Evolutionary conservation across 2,888 invertebrate genomes (phyloP), one percentile per base, ranked within the genome.

Genomic region (Cosmopolites sordidus): DNA sequence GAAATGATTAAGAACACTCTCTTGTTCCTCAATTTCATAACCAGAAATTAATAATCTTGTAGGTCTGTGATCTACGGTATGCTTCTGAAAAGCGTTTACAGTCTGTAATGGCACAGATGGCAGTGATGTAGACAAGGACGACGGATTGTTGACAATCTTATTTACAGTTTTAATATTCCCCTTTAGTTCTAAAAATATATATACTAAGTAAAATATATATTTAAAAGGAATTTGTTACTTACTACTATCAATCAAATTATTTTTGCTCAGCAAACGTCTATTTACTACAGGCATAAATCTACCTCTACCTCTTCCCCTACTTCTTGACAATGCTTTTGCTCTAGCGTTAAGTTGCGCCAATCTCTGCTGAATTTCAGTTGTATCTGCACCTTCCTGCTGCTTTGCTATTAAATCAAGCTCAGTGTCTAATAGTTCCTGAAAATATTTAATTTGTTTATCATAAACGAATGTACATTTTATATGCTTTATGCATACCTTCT

Each of bases 321-420:
- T 62, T 9, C 62, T 51, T 12, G 54, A 46, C 12, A 60, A 49
- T 9, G 58, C 37, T 3, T 57, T 56, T 16, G 57, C 60, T 51
- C 74, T 75, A 1, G 81, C 76, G 44, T 84, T 81, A 47, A 95
- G 76, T 59, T 92, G 92, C 5, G 81, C 78, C 22, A 92, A 80
- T 66, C 83, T 86, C 69, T 86, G 87, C 63, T 87, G 83, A 43
- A 94, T 76, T 60, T 89, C 90, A 0, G 87, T 81, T 0, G 92
- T 90, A 62, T 95, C 94, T 49, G 86, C 89, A 0, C 94, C 94
- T 68, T 87, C 87, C 73, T 85, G 90, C 67, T 93, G 91, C 62
- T 91, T 91, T 1, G 88, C 89, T 65, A 93, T 90, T 59, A 95
- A 77, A 70, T 96, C 95, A 66, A 95, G 73, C 69, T 96, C 95